phyloP scores from a whole-genome alignment of 2,888 invertebrate genomes.

The Lasioglossum leucozonium region DNA sequence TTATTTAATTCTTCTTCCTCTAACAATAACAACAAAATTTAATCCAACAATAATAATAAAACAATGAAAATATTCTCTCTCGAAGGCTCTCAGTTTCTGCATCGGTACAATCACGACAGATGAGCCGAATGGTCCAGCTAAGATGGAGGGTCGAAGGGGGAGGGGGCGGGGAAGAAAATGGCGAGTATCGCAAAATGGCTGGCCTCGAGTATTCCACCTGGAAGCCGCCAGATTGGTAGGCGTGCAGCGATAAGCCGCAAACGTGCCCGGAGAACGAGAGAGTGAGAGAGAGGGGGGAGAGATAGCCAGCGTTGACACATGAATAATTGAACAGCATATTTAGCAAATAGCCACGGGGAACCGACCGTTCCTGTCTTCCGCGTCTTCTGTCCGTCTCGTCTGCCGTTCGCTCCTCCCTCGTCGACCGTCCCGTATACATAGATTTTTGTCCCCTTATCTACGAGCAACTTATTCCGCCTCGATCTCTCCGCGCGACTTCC shows the following conservation, averaged over 20 bases:
- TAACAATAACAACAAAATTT: too few relatives aligned
- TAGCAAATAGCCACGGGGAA: conserved; percentile 70
- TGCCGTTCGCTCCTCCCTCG: neutral
- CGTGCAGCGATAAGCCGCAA: conserved; percentile 53
- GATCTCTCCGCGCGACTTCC: neutral
- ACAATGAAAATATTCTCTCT: too few relatives aligned
- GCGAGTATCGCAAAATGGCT: conserved; percentile 23
- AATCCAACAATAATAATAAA: too few relatives aligned
- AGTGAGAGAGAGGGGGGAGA: conserved; percentile 24
- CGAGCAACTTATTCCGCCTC: neutral
- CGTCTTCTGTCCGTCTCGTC: conserved; percentile 23
- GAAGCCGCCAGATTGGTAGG: conserved; percentile 52
- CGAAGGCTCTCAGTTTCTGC: too few relatives aligned
- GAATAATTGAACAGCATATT: conserved; percentile 75
- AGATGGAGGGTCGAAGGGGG: neutral
- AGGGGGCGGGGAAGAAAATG: conserved; percentile 21
- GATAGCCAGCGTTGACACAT: conserved; percentile 68
- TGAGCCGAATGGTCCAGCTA: too few relatives aligned
- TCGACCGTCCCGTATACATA: neutral
- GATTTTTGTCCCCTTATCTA: neutral
- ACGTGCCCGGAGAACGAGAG: conserved; percentile 21
- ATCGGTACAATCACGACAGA: too few relatives aligned
- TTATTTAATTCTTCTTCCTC: too few relatives aligned
- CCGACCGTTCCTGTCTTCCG: conserved; percentile 29
- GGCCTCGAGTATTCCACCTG: conserved; percentile 24